A percentile compares a stretch with the other conserved stretches of the same genome.
phyloP scores from a whole-genome alignment of 2,113 vertebrate species.

The Scartelaos histophorus region DNA sequence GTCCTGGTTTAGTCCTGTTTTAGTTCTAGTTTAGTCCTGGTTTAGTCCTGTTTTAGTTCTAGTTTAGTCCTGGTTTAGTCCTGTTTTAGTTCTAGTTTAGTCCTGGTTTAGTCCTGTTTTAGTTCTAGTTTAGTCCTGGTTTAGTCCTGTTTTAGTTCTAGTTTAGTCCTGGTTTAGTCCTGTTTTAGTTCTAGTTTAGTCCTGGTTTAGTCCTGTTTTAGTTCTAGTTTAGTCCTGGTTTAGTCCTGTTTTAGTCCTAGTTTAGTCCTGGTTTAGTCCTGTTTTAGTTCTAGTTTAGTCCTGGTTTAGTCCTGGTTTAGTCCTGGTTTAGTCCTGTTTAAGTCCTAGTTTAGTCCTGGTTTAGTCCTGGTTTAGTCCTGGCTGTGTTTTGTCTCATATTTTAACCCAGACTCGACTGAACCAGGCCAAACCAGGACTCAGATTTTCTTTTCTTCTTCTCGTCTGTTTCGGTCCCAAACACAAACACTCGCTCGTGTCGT shows the following conservation, averaged over 20 bases:
- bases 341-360: background rate
- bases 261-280: constrained; percentile 1
- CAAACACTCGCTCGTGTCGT: background rate
- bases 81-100: background rate
- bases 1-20: background rate
- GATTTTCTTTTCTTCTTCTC: background rate
- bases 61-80: constrained; percentile 1
- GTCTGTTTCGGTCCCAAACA: background rate
- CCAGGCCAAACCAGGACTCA: background rate
- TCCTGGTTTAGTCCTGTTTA: background rate
- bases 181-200: too few relatives aligned
- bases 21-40: background rate
- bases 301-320: background rate
- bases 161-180: background rate
- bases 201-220: background rate
- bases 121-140: background rate
- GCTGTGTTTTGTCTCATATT: background rate
- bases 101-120: background rate
- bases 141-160: background rate
- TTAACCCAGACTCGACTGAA: background rate
- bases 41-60: background rate
- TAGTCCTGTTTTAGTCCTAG: background rate
- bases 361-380: background rate
- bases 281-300: background rate
- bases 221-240: background rate